Percentiles rank a stretch among this genome's conserved stretches.
These are phyloP conservation scores for Parelbella ahira DNA, from an alignment of 2,888 invertebrate species.

Conservation along the genomic window DNA sequence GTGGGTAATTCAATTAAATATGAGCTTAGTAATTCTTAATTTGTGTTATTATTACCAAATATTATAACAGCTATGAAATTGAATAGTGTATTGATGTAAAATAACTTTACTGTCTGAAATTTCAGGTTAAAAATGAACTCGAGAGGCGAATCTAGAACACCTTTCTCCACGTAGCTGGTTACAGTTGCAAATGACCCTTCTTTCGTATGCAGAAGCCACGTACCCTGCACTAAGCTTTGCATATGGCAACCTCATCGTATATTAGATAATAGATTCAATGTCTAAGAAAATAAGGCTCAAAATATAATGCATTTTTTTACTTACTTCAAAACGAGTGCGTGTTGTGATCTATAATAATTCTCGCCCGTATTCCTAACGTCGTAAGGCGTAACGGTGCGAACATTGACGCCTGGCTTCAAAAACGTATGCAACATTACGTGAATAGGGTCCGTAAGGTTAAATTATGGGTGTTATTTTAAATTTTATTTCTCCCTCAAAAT, in stretches of 20 bases:
- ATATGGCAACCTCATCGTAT: neutral
- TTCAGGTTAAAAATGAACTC: slow-evolving; percentile 19
- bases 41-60: too few species aligned
- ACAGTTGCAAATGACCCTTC: slow-evolving; percentile 25
- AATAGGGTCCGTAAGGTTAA: slow-evolving; percentile 58
- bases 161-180: slow-evolving; percentile 24
- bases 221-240: slow-evolving; percentile 10
- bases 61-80: too few species aligned
- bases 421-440: slow-evolving; percentile 29
- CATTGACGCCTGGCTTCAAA: slow-evolving; percentile 11
- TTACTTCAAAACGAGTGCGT: too few species aligned
- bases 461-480: slow-evolving; percentile 62
- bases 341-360: too few species aligned
- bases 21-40: too few species aligned
- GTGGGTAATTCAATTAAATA: too few species aligned
- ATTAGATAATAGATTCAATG: slow-evolving; percentile 2
- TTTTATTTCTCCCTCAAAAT: slow-evolving; percentile 55
- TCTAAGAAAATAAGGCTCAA: neutral
- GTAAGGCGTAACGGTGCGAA: too few species aligned
- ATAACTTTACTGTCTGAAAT: slow-evolving; percentile 20
- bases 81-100: too few species aligned
- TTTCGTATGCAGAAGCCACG: slow-evolving; percentile 20
- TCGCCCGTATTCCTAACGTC: slow-evolving; percentile 1
- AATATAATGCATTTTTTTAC: neutral
- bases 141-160: slow-evolving; percentile 20